Conservation (phyloP, 1,140 invertebrate genomes). For the Spodoptera litura region DNA sequence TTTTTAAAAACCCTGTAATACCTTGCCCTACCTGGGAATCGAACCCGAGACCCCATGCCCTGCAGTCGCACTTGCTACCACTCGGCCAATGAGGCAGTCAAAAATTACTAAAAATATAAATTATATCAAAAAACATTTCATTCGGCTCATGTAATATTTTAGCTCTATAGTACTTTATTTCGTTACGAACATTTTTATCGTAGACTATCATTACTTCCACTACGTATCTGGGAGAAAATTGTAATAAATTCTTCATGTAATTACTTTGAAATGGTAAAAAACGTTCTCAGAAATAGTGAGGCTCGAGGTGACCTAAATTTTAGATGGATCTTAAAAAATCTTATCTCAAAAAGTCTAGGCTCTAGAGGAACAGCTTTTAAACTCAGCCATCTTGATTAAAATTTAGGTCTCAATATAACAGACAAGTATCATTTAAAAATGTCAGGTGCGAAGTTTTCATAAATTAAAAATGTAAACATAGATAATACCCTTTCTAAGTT, state of each 20-base stretch:
- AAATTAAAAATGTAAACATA: constrained; percentile 7
- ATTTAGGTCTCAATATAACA: constrained; percentile 16
- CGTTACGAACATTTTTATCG: background rate
- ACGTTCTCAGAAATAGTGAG: constrained; percentile 18
- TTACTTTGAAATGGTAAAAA: constrained; percentile 22
- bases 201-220: background rate
- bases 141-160: too few species aligned
- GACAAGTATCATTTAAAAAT: constrained; percentile 14
- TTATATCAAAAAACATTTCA: too few species aligned
- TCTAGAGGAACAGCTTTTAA: constrained; percentile 5
- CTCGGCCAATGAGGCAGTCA: too few species aligned
- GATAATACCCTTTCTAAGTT: background rate
- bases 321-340: constrained; percentile 24
- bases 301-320: constrained; percentile 24
- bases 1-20: too few species aligned
- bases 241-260: constrained; percentile 27
- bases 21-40: too few species aligned
- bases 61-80: too few species aligned
- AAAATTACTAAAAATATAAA: too few species aligned
- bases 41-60: too few species aligned
- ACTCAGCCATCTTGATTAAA: constrained; percentile 19
- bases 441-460: background rate
- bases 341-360: constrained; percentile 4
- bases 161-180: too few species aligned
- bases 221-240: background rate